phyloP scores from a whole-genome alignment of 2,888 invertebrate genomes.

The Synergus japonicus region DNA sequence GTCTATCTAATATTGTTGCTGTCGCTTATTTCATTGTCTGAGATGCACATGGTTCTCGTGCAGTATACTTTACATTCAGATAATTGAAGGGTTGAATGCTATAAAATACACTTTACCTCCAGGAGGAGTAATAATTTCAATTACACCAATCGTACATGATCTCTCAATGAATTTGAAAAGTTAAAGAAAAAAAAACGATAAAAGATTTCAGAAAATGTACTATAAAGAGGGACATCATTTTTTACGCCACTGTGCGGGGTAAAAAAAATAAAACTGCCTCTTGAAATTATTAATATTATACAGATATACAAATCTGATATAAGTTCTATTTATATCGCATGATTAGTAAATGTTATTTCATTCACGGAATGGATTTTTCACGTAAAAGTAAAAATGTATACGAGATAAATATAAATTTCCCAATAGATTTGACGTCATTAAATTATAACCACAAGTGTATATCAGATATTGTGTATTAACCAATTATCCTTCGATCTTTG shows the following conservation, averaged over 20 bases:
- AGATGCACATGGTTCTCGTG: slow-evolving; percentile 33
- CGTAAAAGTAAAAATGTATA: slow-evolving; percentile 10
- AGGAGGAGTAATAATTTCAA: slow-evolving; percentile 4
- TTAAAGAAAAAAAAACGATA: neutral
- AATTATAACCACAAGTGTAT: slow-evolving; percentile 25
- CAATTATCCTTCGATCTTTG: slow-evolving; percentile 38
- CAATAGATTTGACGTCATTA: slow-evolving; percentile 26
- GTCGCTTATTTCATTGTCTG: slow-evolving; percentile 39
- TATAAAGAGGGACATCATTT: no score
- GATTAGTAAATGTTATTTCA: neutral
- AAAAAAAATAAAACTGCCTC: neutral
- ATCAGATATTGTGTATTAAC: slow-evolving; percentile 36
- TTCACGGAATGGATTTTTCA: neutral
- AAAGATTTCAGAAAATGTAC: no score
- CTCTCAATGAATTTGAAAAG: slow-evolving; percentile 11
- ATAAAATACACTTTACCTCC: slow-evolving; percentile 23
- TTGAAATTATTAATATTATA: no score
- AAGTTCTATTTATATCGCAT: neutral
- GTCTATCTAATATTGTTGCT: slow-evolving; percentile 40
- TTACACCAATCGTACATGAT: slow-evolving; percentile 2
- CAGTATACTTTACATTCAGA: slow-evolving; percentile 23
- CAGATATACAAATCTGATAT: neutral
- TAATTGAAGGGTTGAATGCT: slow-evolving; percentile 35
- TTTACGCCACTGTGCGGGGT: no score
- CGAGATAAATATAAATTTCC: slow-evolving; percentile 29